Evolutionary conservation across 2,113 vertebrate genomes (phyloP).

Genomic region (Triplophysa tibetana): DNA sequence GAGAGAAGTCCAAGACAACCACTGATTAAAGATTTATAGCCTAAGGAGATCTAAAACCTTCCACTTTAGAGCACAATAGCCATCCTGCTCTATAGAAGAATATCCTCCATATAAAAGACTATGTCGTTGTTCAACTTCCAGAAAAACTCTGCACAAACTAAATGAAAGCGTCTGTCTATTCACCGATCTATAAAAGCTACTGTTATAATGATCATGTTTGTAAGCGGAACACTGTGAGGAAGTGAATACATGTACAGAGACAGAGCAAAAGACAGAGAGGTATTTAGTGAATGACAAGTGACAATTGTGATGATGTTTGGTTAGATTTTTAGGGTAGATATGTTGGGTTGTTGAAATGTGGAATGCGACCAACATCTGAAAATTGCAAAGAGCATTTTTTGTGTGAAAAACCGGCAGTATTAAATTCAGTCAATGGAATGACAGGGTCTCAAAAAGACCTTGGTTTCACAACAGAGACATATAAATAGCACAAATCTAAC

Average conservation of each 20-base stretch:
- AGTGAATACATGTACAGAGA: neutral
- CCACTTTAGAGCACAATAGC: conserved; percentile 66
- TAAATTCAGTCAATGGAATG: conserved; percentile 24
- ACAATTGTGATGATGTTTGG: conserved; percentile 10
- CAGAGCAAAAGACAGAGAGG: neutral
- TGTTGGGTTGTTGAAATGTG: conserved; percentile 46
- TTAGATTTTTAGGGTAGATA: conserved; percentile 17
- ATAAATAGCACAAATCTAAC: conserved; percentile 17
- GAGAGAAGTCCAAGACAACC: conserved; percentile 59
- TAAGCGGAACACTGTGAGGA: conserved; percentile 1
- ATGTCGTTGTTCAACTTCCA: neutral
- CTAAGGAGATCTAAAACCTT: conserved; percentile 68
- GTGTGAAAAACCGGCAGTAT: conserved; percentile 40
- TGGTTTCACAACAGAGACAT: conserved; percentile 16
- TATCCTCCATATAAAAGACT: conserved; percentile 16
- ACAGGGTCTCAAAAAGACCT: conserved; percentile 29
- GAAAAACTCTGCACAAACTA: no score
- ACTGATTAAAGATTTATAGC: conserved; percentile 77
- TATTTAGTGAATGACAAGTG: conserved; percentile 14
- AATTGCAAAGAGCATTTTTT: conserved; percentile 52
- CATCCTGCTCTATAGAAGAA: conserved; percentile 57
- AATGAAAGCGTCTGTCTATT: conserved; percentile 4
- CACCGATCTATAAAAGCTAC: neutral
- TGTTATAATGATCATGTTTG: neutral
- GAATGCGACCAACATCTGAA: conserved; percentile 59